These are phyloP conservation scores for Leucoraja erinaceus DNA, from an alignment of 2,113 vertebrate genomes.

Conservation along the genomic window DNA sequence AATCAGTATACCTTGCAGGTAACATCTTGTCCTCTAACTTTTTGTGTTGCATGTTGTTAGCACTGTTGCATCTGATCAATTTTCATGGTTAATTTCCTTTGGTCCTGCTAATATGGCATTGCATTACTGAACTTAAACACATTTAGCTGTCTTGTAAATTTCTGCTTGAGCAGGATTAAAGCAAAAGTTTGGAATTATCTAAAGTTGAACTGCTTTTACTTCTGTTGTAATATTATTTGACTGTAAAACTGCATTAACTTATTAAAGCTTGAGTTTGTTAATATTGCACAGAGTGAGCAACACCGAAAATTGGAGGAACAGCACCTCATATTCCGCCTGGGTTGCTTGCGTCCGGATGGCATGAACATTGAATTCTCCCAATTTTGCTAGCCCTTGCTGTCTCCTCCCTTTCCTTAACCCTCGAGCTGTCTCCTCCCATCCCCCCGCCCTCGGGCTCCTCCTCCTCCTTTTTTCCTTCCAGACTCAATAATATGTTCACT, in stretches of 20 bases:
- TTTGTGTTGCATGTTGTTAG: neutral
- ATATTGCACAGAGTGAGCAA: neutral
- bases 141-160: neutral
- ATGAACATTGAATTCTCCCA: too few relatives aligned
- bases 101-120: neutral
- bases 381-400: too few relatives aligned
- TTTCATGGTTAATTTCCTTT: neutral
- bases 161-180: neutral
- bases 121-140: neutral
- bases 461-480: too few relatives aligned
- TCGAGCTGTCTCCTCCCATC: too few relatives aligned
- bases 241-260: neutral
- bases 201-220: neutral
- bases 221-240: neutral
- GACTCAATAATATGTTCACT: neutral
- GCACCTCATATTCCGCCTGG: too few relatives aligned
- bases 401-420: too few relatives aligned
- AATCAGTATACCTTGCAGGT: constrained; percentile 95
- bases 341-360: too few relatives aligned
- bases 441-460: too few relatives aligned
- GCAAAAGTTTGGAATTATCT: neutral
- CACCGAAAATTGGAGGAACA: too few relatives aligned
- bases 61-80: neutral
- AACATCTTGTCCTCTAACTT: constrained; percentile 43
- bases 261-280: neutral